A percentile compares a stretch with the other conserved stretches of the same genome.
phyloP scores from a whole-genome alignment of 2,797 vertebrate genomes.

The Lophotriccus pileatus region DNA sequence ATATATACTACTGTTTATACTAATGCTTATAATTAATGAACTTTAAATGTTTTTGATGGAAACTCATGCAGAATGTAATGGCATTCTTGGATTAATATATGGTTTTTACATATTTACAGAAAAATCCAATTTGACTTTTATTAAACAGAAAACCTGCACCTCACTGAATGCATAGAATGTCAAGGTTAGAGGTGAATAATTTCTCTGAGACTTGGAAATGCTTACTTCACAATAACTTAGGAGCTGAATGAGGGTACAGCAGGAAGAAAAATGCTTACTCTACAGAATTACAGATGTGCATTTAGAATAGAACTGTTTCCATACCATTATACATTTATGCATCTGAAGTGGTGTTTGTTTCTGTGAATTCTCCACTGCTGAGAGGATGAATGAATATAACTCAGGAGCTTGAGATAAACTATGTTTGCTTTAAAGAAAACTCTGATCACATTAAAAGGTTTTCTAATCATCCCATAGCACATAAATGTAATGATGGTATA shows the following conservation, averaged over 20 bases:
- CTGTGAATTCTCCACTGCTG: constrained; percentile 42
- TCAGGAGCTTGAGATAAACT: constrained; percentile 24
- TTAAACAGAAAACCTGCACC: not conserved
- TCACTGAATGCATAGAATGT: not conserved
- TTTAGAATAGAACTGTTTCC: constrained; percentile 10
- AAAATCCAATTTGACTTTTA: not conserved
- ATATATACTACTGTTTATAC: not conserved
- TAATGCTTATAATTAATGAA: constrained; percentile 6
- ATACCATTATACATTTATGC: not conserved
- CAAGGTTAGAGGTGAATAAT: not conserved
- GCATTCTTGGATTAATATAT: constrained; percentile 19
- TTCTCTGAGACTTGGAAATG: constrained; percentile 22
- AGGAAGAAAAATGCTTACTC: not conserved
- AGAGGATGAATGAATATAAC: constrained; percentile 49
- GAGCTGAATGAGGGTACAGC: not conserved
- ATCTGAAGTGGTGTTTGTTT: constrained; percentile 44
- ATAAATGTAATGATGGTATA: constrained; percentile 16
- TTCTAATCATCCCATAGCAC: constrained; percentile 38
- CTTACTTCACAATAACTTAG: not conserved
- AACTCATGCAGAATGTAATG: not conserved
- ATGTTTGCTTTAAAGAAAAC: constrained; percentile 17
- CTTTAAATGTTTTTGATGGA: constrained; percentile 23
- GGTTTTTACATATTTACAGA: not conserved
- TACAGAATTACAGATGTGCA: constrained; percentile 18
- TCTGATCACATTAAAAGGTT: constrained; percentile 45